phyloP scores from a whole-genome alignment of 2,888 invertebrate species.

The Penaeus monodon region DNA sequence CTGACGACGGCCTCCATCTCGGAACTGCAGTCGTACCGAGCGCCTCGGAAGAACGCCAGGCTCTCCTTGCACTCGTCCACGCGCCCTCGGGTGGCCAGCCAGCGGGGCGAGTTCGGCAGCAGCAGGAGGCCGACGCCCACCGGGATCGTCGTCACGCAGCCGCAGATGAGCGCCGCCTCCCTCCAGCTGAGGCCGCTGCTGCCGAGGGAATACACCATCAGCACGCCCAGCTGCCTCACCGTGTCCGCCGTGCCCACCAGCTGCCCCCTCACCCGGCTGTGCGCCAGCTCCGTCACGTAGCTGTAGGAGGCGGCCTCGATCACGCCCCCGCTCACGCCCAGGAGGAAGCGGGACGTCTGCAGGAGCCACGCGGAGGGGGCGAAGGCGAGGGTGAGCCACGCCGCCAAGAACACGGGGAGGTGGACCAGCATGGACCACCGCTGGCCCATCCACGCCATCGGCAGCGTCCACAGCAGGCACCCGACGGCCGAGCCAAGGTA shows the following conservation, averaged over 20 bases:
- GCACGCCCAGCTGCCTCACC: conserved; percentile 44
- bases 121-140: conserved; percentile 38
- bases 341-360: conserved; percentile 26
- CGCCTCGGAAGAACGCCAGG: conserved; percentile 57
- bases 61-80: conserved; percentile 45
- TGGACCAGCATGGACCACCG: conserved; percentile 40
- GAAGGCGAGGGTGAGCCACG: conserved; percentile 58
- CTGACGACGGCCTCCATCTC: conserved; percentile 46
- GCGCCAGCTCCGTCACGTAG: conserved; percentile 53
- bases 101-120: conserved; percentile 61
- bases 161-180: conserved; percentile 47
- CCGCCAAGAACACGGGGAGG: conserved; percentile 38
- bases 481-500: conserved; percentile 55
- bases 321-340: conserved; percentile 24
- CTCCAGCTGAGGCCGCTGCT: conserved; percentile 59
- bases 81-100: conserved; percentile 56
- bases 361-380: conserved; percentile 57
- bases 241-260: conserved; percentile 44
- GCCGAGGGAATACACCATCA: conserved; percentile 57
- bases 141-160: conserved; percentile 46
- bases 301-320: conserved; percentile 48
- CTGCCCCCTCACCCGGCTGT: conserved; percentile 36
- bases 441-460: conserved; percentile 55
- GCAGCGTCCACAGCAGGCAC: conserved; percentile 37
- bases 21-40: conserved; percentile 27